A percentile compares a stretch with the other conserved stretches of the same genome.
phyloP scores from a whole-genome alignment of 2,797 vertebrate species.

The Toxotes lorentzi region DNA sequence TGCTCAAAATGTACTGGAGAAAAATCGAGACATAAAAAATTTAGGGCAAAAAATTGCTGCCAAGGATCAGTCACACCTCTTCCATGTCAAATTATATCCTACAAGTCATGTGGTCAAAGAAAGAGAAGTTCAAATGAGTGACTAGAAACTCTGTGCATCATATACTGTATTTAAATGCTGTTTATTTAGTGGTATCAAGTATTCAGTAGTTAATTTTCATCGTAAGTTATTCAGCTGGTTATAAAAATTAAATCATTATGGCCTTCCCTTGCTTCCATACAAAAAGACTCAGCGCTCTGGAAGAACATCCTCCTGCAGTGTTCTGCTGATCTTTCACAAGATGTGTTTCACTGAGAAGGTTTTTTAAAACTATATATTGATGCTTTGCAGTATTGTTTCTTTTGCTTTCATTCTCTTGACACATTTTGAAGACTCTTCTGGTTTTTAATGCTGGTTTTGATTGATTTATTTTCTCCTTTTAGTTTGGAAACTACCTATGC shows the following conservation, averaged over 20 bases:
- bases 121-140: no score
- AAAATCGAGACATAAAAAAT: neutral
- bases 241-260: neutral
- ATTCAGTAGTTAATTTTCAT: neutral
- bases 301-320: neutral
- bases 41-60: no score
- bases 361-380: constrained; percentile 45
- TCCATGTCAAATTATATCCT: neutral
- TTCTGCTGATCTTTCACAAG: constrained; percentile 66
- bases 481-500: constrained; percentile 81
- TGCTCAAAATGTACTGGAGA: neutral
- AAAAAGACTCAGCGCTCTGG: neutral
- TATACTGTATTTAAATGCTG: neutral
- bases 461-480: constrained; percentile 50
- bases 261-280: neutral
- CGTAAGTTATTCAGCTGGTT: neutral
- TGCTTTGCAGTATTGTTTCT: constrained; percentile 52
- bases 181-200: neutral
- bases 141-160: no score
- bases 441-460: constrained; percentile 28
- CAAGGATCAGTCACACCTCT: no score
- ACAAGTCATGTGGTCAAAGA: neutral
- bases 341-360: constrained; percentile 61
- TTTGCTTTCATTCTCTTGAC: constrained; percentile 31
- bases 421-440: constrained; percentile 29